Evolutionary conservation across 2,113 vertebrate genomes (phyloP), one percentile per base, ranked within the genome.

Genomic region (Empidonax alnorum): DNA sequence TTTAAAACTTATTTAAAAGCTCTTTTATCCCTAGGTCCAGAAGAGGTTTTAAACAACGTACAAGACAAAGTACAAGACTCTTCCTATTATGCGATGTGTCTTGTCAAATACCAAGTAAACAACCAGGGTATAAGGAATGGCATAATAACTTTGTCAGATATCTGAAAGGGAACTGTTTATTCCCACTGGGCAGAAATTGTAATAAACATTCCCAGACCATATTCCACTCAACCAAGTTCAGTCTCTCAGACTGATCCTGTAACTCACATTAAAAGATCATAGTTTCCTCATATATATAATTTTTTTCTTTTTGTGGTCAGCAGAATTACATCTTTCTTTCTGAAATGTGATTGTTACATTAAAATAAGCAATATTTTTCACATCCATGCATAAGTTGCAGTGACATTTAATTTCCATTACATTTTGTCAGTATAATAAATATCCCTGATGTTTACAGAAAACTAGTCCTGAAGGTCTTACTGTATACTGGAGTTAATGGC

Each of bases 71-170:
- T 78, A 58, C 3, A 53, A 67, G 10, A 47, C 2, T 49, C 4
- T 21, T 59, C 24, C 17, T 50, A 42, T 75, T 65, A 17, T 68
- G 13, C 16, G 2, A 39, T 41, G 9, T 59, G 10, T 42, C 44
- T 50, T 52, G 16, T 49, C 31, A 87, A 87, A 85, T 18, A 6
- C 1, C 33, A 66, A 12, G 17, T 52, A 68, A 78, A 63, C 6
- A 63, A 24, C 6, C 0, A 0, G 22, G 12, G 41, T 42, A 27
- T 5, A 42, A 58, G 21, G 3, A 18, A 55, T 35, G 19, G 1
- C 11, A 67, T 9, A 37, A 12, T 18, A 47, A 84, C 2, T 1
- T 33, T 56, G 28, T 63, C 50, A 82, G 27, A 28, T 42, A 65
- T 28, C 31, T 58, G 53, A 69, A 91, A 89, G 66, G 5, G 9